Evolutionary conservation across 2,113 vertebrate genomes (phyloP).

Genomic region (mouse (Mus musculus)): DNA sequence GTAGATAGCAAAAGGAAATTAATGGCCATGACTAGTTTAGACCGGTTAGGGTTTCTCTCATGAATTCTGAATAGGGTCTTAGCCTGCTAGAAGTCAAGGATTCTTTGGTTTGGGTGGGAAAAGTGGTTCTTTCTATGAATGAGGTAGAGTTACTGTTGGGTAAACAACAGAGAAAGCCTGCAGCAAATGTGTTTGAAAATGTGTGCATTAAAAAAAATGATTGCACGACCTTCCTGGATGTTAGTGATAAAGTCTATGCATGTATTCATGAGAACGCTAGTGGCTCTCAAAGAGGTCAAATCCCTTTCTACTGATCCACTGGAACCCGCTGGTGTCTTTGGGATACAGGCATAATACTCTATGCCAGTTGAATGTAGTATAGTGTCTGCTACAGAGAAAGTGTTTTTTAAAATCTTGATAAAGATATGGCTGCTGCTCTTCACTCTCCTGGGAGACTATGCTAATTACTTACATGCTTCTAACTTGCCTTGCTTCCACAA

Average conservation of each 20-base stretch:
- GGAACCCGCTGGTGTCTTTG: background rate
- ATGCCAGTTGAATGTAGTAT: background rate
- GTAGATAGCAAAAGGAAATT: slow-evolving; percentile 17
- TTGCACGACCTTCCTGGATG: background rate
- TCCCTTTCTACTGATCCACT: background rate
- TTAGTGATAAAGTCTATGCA: background rate
- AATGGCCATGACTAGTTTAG: background rate
- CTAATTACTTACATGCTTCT: background rate
- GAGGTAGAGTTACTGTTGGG: background rate
- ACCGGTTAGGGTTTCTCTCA: slow-evolving; percentile 34
- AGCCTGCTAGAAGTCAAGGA: slow-evolving; percentile 22
- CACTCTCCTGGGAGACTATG: background rate
- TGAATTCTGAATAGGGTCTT: background rate
- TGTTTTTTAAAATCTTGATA: background rate
- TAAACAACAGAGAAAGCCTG: background rate
- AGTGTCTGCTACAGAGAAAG: background rate
- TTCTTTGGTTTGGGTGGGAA: background rate
- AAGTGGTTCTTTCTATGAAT: slow-evolving; percentile 37
- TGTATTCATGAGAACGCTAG: background rate
- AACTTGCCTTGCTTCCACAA: background rate
- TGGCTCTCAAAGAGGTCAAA: background rate
- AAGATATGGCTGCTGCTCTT: slow-evolving; percentile 51
- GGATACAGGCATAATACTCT: background rate
- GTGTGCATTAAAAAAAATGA: slow-evolving; percentile 41
- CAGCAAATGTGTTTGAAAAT: background rate